Evolutionary conservation across 2,113 vertebrate genomes (phyloP).

Genomic region (Haemorhous mexicanus): DNA sequence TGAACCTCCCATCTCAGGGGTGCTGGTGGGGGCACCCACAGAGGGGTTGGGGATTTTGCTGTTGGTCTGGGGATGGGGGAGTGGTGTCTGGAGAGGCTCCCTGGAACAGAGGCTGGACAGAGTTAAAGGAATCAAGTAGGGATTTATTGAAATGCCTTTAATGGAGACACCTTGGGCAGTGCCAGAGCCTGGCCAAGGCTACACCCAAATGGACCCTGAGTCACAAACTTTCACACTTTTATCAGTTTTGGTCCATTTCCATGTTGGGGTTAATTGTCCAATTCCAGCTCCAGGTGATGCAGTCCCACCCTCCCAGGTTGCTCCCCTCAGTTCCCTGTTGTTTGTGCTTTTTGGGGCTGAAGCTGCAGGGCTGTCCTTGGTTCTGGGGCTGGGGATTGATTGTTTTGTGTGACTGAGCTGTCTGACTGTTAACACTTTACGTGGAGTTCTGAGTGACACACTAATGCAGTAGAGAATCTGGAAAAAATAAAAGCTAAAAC

Average conservation of each 20-base stretch:
- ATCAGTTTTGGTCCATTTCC: too few species aligned
- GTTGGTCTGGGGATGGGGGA: rapidly evolving
- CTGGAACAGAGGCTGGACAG: background rate
- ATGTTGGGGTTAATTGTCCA: too few species aligned
- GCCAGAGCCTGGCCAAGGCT: too few species aligned
- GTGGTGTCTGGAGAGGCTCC: background rate
- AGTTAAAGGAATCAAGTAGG: background rate
- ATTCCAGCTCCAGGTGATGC: too few species aligned
- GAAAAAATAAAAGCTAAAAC: too few species aligned
- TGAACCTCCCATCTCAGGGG: rapidly evolving
- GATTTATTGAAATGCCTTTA: background rate
- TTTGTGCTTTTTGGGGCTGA: background rate
- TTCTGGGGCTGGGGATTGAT: background rate
- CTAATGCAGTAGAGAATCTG: too few species aligned
- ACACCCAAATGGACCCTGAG: background rate
- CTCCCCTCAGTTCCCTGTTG: background rate
- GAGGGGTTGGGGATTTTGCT: background rate
- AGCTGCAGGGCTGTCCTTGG: background rate
- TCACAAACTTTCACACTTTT: background rate
- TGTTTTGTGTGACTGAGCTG: background rate
- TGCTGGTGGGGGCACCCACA: rapidly evolving
- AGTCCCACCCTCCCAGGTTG: background rate
- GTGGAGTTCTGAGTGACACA: too few species aligned
- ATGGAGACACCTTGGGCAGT: background rate
- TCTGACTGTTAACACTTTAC: too few species aligned